Conservation (phyloP, 2,888 invertebrate genomes). For the Ephialtes manifestator region DNA sequence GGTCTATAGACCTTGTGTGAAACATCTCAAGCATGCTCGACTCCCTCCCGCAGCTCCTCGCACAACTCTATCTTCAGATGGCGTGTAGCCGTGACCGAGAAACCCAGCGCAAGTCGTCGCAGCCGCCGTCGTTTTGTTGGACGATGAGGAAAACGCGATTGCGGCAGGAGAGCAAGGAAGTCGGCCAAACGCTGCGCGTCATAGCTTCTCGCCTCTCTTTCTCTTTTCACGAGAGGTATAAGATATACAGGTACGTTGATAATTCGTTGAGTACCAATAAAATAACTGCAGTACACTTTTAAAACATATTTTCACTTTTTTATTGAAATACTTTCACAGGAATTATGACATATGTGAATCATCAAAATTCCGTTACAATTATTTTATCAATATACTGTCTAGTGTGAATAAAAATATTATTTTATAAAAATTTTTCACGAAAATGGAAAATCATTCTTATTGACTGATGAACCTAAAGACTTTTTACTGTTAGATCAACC, state of each 20-base stretch:
- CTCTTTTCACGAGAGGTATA: constrained; percentile 30
- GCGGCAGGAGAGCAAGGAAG: constrained; percentile 74
- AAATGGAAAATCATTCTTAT: too few species aligned
- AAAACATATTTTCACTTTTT: background rate
- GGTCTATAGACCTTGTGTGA: constrained; percentile 9
- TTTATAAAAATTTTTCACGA: too few species aligned
- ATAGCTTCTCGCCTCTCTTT: constrained; percentile 51
- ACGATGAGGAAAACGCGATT: constrained; percentile 71
- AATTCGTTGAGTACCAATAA: constrained; percentile 7
- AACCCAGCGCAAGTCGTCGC: constrained; percentile 74
- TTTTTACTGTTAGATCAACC: too few species aligned
- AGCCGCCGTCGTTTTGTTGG: constrained; percentile 34
- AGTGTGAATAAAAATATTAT: background rate
- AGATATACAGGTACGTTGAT: background rate
- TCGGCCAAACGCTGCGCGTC: constrained; percentile 74
- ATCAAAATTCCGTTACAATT: background rate
- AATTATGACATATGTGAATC: background rate
- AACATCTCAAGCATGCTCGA: constrained; percentile 47
- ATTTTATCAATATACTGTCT: background rate
- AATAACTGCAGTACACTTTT: constrained; percentile 23
- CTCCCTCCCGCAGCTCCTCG: constrained; percentile 12
- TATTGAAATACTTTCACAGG: background rate
- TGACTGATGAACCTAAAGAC: too few species aligned
- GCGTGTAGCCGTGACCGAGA: constrained; percentile 83
- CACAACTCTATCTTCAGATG: constrained; percentile 18